Conservation (phyloP, 2,113 vertebrate genomes). For the Serinus canaria region DNA sequence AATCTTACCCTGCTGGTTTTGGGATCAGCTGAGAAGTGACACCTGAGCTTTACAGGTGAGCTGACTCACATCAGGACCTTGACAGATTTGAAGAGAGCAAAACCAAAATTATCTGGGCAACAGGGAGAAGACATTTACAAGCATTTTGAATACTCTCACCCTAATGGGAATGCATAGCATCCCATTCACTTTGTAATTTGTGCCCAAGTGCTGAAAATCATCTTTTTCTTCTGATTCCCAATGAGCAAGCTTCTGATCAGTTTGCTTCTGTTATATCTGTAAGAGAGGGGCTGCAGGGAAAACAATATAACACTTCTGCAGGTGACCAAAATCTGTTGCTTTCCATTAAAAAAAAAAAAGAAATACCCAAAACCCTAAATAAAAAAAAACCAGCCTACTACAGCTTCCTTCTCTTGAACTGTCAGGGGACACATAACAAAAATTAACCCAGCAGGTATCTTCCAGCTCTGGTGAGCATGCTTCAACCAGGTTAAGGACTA, state of each 20-base stretch:
- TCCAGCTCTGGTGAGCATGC: neutral
- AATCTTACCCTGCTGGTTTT: neutral
- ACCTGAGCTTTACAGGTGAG: neutral
- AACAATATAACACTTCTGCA: neutral
- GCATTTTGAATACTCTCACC: neutral
- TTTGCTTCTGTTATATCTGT: neutral
- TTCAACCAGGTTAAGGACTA: neutral
- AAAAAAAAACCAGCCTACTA: neutral
- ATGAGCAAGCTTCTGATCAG: neutral
- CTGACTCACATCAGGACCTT: neutral
- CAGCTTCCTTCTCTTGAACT: neutral
- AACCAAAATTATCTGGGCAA: neutral
- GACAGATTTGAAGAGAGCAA: neutral
- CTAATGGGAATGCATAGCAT: neutral
- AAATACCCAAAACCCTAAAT: neutral
- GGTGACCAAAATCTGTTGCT: neutral
- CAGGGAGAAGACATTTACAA: neutral
- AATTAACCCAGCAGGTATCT: neutral
- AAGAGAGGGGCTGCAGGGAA: neutral
- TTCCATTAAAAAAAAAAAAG: neutral
- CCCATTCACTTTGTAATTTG: neutral
- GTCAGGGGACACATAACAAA: neutral
- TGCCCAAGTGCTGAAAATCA: neutral
- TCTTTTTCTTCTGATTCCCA: neutral
- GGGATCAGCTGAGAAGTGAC: neutral